Evolutionary conservation across 2,797 vertebrate species (phyloP), one percentile per base, ranked within the genome.

Genomic region (Lepilemur septentrionalis): DNA sequence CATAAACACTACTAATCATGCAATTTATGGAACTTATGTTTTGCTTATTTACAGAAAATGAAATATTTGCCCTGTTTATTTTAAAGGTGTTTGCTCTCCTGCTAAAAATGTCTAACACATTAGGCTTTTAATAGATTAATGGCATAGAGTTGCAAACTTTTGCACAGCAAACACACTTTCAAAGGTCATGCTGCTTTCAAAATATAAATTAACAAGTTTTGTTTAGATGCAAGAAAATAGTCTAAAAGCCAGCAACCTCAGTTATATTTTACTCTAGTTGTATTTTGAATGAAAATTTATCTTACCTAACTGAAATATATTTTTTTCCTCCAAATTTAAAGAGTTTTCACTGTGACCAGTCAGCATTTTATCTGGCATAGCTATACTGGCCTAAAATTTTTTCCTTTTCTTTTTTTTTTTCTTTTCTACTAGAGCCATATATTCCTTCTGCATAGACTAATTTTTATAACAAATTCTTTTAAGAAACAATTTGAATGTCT

Each of bases 41-140:
- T 89, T 28, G 25, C 69, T n/a, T 91, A 96, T 96, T 98, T 97
- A 96, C 69, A 94, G 65, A 96, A 97, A 98, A 97, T 81, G 87
- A 96, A 96, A 79, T 97, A 96, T 97, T 97, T 96, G 91, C 25
- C 8, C 5, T 89, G 7, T 96, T 95, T 83, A 43, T 90, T 98
- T 87, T 91, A 95, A 90, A 97, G 46, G 69, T 82, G 18, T 94
- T 97, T 95, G 57, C 38, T 97, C 82, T 94, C 61, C 81, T 94
- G 96, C 80, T 97, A 90, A 89, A 96, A 97, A 90, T 90, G n/a
- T 95, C 72, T 97, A 86, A 89, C 89, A 80, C 50, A 70, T 91
- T 94, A 95, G 80, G 65, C 85, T 95, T 63, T 96, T 93, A 95
- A 76, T 97, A 80, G 69, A 91, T 94, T 88, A 73, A 78, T 67